These are phyloP conservation scores for Clarias pachynema DNA, from an alignment of 2,797 vertebrate species.

Conservation along the genomic window DNA sequence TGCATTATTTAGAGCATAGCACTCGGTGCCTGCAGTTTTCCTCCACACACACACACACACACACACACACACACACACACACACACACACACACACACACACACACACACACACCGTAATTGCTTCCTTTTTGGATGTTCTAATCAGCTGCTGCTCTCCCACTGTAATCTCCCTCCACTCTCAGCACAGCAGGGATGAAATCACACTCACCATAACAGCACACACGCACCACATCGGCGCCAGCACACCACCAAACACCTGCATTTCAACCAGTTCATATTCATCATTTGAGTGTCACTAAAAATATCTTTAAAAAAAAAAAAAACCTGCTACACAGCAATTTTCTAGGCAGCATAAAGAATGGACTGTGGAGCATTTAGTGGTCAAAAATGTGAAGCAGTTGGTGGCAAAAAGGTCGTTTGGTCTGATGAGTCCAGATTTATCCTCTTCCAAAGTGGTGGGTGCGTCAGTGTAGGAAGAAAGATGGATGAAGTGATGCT, in stretches of 20 bases:
- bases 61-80: conserved; percentile 11
- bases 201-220: conserved; percentile 41
- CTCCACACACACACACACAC: conserved; percentile 24
- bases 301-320: neutral
- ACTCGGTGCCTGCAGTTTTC: conserved; percentile 48
- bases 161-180: conserved; percentile 52
- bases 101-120: conserved; percentile 50
- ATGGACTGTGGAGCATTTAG: too few species aligned
- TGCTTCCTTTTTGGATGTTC: conserved; percentile 62
- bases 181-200: conserved; percentile 32
- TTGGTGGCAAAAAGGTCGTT: too few species aligned
- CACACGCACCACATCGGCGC: neutral
- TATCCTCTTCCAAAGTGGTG: too few species aligned
- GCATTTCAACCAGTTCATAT: neutral
- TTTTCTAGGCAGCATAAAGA: too few species aligned
- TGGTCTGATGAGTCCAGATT: too few species aligned
- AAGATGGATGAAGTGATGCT: too few species aligned
- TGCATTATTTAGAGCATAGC: conserved; percentile 60
- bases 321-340: too few species aligned
- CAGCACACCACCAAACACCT: neutral
- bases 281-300: neutral
- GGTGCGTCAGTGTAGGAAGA: too few species aligned
- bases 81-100: conserved; percentile 17
- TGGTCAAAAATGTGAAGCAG: too few species aligned
- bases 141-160: conserved; percentile 60